Base-by-base conservation (phyloP, 2,888 invertebrate genomes). In the Hemicrepidius hirtus region DNA sequence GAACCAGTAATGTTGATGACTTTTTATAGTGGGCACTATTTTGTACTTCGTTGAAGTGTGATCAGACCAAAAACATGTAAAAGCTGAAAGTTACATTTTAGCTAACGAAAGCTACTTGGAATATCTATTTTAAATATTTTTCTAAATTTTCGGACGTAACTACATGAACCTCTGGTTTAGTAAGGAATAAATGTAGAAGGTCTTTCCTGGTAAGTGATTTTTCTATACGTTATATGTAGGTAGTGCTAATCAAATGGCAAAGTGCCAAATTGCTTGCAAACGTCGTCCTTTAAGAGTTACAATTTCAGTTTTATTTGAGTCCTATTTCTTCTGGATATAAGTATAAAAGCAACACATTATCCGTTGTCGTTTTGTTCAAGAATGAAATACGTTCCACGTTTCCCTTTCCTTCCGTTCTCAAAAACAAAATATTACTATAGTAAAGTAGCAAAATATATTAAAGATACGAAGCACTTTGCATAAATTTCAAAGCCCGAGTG, bases 161-260 rank as follows among this genome's bases (percentile, higher is more conserved):
- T n/a, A n/a, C n/a, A n/a, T n/a, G n/a, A n/a, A n/a, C n/a, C n/a
- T 28, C 6, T 28, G 28, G 28, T 28, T 28, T 28, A n/a, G n/a
- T n/a, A n/a, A n/a, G n/a, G n/a, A n/a, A n/a, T n/a, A n/a, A n/a
- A n/a, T n/a, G n/a, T n/a, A n/a, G n/a, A n/a, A n/a, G 3, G 9
- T 4, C 40, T 28, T 53, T 53, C 20, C n/a, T 12, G 24, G 10
- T 20, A 37, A 65, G 44, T 62, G 46, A 62, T 46, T 62, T 62
- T 62, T 50, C 35, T 35, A 37, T 13, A 16, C 20, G 20, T 35
- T 10, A 50, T 35, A 35, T 37, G 64, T 40, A 57, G 21, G 37
- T 57, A 55, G 24, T 32, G 66, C 32, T 55, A 66, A 55, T 55
- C 66, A 44, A 46, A 66, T 66, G 66, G 66, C 66, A 66, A 57